A percentile compares a stretch with the other conserved stretches of the same genome.
These are phyloP conservation scores for Lasioglossum malachurum DNA, from an alignment of 2,888 invertebrate genomes.

Conservation along the genomic window DNA sequence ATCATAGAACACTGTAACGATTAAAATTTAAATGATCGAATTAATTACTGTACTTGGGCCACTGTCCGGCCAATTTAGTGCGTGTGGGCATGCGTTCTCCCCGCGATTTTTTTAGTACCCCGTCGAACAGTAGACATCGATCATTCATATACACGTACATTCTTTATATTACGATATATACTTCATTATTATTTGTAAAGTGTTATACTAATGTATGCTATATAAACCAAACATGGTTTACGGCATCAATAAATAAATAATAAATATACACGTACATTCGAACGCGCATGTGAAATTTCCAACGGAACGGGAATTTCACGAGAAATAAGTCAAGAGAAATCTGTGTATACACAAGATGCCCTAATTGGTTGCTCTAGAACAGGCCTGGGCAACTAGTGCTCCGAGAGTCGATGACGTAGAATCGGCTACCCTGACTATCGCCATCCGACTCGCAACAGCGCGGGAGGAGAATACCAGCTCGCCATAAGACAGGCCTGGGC, in stretches of 20 bases:
- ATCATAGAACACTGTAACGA: background rate
- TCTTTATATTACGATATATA: no score
- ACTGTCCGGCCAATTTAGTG: slow-evolving; percentile 32
- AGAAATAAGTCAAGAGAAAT: background rate
- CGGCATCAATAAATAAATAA: no score
- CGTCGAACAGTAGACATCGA: slow-evolving; percentile 38
- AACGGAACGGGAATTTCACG: background rate
- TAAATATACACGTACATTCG: background rate
- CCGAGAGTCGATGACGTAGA: no score
- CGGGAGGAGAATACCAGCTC: no score
- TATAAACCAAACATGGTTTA: no score
- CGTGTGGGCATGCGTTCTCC: slow-evolving; percentile 52
- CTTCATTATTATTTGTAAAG: no score
- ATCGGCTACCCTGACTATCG: no score
- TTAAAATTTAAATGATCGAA: background rate
- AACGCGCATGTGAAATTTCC: slow-evolving; percentile 19
- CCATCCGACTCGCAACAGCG: no score
- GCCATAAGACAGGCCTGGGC: no score
- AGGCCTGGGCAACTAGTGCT: no score
- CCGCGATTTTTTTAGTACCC: slow-evolving; percentile 36
- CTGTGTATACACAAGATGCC: no score
- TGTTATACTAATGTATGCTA: no score
- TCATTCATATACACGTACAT: slow-evolving; percentile 46
- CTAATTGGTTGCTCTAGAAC: background rate
- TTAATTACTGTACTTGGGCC: slow-evolving; percentile 48